A percentile compares a stretch with the other conserved stretches of the same genome.
Conservation (phyloP, 2,888 invertebrate genomes). For the Pammene aurita region DNA sequence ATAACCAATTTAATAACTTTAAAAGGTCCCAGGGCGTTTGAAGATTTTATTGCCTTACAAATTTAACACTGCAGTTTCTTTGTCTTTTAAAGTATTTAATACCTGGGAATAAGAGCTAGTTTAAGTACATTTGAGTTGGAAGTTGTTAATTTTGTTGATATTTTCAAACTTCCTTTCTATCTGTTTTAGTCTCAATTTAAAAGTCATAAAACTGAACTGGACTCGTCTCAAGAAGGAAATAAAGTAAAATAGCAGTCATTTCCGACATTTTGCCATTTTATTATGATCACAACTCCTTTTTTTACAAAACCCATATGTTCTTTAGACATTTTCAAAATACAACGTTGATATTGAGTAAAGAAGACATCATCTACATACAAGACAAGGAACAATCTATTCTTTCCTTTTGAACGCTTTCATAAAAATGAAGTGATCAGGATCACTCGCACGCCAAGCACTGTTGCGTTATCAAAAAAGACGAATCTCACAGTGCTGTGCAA, state of each 20-base stretch:
- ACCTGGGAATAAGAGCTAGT: background rate
- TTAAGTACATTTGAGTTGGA: background rate
- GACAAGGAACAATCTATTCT: too few species aligned
- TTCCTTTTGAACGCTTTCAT: too few species aligned
- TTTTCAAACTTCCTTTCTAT: constrained; percentile 35
- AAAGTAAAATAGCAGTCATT: constrained; percentile 14
- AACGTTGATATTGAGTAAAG: too few species aligned
- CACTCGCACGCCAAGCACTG: too few species aligned
- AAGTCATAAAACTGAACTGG: constrained; percentile 54
- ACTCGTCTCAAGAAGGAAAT: constrained; percentile 41
- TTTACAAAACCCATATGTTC: background rate
- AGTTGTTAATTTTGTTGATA: background rate
- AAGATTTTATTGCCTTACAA: constrained; percentile 33
- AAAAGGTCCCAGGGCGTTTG: constrained; percentile 46
- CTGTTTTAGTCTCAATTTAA: constrained; percentile 54
- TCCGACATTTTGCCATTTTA: constrained; percentile 9
- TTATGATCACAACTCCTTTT: background rate
- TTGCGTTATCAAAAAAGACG: too few species aligned
- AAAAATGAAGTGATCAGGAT: too few species aligned
- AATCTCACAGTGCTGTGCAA: too few species aligned
- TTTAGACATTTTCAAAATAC: too few species aligned
- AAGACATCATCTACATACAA: too few species aligned
- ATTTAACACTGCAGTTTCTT: background rate
- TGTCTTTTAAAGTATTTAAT: background rate
- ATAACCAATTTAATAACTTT: constrained; percentile 51